phyloP scores from a whole-genome alignment of 2,888 invertebrate genomes.

The Pandemis cinnamomeana region DNA sequence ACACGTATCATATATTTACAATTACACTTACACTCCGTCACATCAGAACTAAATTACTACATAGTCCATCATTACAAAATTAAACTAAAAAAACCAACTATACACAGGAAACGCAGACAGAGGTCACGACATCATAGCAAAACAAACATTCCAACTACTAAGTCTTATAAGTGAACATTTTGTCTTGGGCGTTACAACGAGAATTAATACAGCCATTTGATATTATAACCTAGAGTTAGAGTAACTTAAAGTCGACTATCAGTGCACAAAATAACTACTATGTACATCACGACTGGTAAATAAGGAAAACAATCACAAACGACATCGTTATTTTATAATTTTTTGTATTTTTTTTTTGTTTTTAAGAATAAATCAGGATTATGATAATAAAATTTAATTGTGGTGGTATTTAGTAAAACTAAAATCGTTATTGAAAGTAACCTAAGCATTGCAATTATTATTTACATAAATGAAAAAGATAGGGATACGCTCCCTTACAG shows the following conservation, averaged over 20 bases:
- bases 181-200: conserved; percentile 64
- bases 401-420: conserved; percentile 68
- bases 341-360: conserved; percentile 63
- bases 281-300: conserved; percentile 74
- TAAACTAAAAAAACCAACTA: conserved; percentile 65
- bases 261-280: conserved; percentile 78
- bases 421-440: conserved; percentile 63
- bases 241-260: conserved; percentile 77
- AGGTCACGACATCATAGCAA: conserved; percentile 51
- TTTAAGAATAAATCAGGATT: conserved; percentile 62
- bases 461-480: conserved; percentile 45
- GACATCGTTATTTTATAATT: conserved; percentile 57
- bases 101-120: conserved; percentile 59
- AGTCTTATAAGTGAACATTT: conserved; percentile 62
- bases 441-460: conserved; percentile 39
- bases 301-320: conserved; percentile 58
- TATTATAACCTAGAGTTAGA: conserved; percentile 65
- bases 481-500: conserved; percentile 44
- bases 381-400: conserved; percentile 60
- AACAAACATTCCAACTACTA: conserved; percentile 60
- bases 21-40: conserved; percentile 65
- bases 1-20: conserved; percentile 78
- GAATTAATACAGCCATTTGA: conserved; percentile 76
- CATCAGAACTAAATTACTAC: conserved; percentile 61
- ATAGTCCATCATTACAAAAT: conserved; percentile 52